These are phyloP conservation scores for Netelia melanura DNA, from an alignment of 2,888 invertebrate genomes.

Conservation along the genomic window DNA sequence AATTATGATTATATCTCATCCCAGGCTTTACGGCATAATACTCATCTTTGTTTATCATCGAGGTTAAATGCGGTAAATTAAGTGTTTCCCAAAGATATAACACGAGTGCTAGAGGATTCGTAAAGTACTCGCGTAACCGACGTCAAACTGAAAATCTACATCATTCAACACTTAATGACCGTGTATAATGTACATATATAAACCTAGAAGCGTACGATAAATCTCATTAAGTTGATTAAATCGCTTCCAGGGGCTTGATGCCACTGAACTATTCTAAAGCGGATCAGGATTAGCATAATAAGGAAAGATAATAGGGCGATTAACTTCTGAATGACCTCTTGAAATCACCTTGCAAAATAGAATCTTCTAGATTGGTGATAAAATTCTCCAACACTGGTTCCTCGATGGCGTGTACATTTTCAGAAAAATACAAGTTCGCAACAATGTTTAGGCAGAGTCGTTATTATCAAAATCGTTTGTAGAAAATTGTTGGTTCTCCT, in stretches of 20 bases:
- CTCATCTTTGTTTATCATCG: slow-evolving; percentile 14
- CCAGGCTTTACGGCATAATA: background rate
- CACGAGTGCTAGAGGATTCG: slow-evolving; percentile 17
- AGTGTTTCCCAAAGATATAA: slow-evolving; percentile 24
- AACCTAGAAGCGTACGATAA: slow-evolving; percentile 6
- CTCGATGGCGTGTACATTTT: no score
- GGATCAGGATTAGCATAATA: background rate
- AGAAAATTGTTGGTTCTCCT: no score
- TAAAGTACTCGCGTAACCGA: slow-evolving; percentile 37
- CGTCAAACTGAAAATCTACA: slow-evolving; percentile 23
- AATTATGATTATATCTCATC: slow-evolving; percentile 45
- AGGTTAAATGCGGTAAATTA: slow-evolving; percentile 21
- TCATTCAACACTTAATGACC: slow-evolving; percentile 13
- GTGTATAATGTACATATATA: background rate
- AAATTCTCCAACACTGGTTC: no score
- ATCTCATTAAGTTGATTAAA: slow-evolving; percentile 45
- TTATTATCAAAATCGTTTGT: no score
- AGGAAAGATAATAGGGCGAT: background rate
- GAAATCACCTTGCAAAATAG: no score
- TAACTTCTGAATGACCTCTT: no score
- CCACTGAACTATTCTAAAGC: background rate
- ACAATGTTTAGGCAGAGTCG: no score
- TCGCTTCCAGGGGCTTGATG: slow-evolving; percentile 11
- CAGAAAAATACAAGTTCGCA: no score
- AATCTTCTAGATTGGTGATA: no score